Conservation (phyloP, 2,888 invertebrate genomes). For the Agonopterix alstromeriana region DNA sequence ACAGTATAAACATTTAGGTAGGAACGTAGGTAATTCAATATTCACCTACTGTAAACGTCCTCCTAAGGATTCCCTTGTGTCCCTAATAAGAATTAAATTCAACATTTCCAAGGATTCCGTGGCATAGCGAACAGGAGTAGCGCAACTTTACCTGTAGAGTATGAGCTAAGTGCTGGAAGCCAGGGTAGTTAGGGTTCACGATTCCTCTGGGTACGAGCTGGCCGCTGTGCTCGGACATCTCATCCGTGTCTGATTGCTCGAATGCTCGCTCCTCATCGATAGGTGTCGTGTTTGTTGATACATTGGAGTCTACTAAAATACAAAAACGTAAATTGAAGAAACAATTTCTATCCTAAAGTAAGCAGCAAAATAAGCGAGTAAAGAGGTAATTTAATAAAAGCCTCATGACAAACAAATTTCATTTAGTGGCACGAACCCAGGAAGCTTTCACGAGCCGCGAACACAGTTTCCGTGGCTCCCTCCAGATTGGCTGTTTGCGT, state of each 20-base stretch:
- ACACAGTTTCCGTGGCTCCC: constrained; percentile 22
- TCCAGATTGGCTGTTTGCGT: constrained; percentile 37
- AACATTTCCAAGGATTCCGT: constrained; percentile 30
- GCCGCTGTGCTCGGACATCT: constrained; percentile 60
- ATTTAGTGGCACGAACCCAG: constrained; percentile 25
- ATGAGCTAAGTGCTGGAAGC: constrained; percentile 88
- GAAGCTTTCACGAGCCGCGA: constrained; percentile 23
- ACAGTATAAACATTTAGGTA: too few species aligned
- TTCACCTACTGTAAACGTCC: too few species aligned
- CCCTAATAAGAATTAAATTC: constrained; percentile 21
- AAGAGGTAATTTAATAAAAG: constrained; percentile 3
- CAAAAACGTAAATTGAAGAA: constrained; percentile 2
- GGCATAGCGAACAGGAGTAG: constrained; percentile 12
- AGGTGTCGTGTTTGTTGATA: constrained; percentile 50
- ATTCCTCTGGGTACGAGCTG: constrained; percentile 80
- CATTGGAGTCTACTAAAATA: constrained; percentile 37
- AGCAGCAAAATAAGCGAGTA: neutral
- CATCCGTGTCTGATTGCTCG: constrained; percentile 75
- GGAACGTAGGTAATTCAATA: too few species aligned
- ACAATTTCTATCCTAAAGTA: too few species aligned
- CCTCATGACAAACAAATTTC: constrained; percentile 6
- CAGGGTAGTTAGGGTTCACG: constrained; percentile 90
- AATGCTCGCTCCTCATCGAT: constrained; percentile 73
- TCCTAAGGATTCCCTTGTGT: constrained; percentile 12
- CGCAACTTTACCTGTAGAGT: constrained; percentile 73